Percentiles rank a stretch among this genome's conserved stretches.
These are phyloP conservation scores for Drosophila mettleri DNA, from an alignment of 2,888 invertebrate genomes.

Conservation along the genomic window DNA sequence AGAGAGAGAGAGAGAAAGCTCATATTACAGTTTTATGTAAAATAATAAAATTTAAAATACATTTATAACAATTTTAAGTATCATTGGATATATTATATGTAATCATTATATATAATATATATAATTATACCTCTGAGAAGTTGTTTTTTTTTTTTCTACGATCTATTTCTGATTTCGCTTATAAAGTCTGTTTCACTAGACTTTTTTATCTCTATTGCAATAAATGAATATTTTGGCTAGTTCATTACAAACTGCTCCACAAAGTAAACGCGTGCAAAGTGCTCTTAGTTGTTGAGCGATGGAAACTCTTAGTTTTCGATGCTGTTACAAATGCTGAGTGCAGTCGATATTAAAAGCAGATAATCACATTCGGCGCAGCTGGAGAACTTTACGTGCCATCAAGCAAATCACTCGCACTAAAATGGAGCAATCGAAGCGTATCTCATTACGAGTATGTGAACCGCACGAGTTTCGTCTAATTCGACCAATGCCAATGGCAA, in stretches of 20 bases:
- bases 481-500: constrained; percentile 33
- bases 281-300: not conserved
- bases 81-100: too few relatives aligned
- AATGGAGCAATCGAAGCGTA: constrained; percentile 44
- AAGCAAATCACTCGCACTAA: constrained; percentile 55
- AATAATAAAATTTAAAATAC: too few relatives aligned
- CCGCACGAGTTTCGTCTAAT: constrained; percentile 9
- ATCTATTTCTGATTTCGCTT: too few relatives aligned
- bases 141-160: too few relatives aligned
- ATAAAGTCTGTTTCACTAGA: too few relatives aligned
- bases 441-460: constrained; percentile 48
- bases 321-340: constrained; percentile 13
- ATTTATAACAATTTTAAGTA: too few relatives aligned
- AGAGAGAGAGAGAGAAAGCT: too few relatives aligned
- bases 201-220: too few relatives aligned
- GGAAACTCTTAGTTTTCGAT: constrained; percentile 1
- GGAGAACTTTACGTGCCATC: constrained; percentile 47
- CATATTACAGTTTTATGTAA: too few relatives aligned
- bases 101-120: too few relatives aligned
- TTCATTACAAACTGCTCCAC: not conserved
- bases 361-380: constrained; percentile 31
- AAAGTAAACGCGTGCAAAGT: not conserved
- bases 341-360: constrained; percentile 5
- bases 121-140: too few relatives aligned
- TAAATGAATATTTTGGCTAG: not conserved